Conservation (phyloP, 2,113 vertebrate species). For the Aplodontia rufa region DNA sequence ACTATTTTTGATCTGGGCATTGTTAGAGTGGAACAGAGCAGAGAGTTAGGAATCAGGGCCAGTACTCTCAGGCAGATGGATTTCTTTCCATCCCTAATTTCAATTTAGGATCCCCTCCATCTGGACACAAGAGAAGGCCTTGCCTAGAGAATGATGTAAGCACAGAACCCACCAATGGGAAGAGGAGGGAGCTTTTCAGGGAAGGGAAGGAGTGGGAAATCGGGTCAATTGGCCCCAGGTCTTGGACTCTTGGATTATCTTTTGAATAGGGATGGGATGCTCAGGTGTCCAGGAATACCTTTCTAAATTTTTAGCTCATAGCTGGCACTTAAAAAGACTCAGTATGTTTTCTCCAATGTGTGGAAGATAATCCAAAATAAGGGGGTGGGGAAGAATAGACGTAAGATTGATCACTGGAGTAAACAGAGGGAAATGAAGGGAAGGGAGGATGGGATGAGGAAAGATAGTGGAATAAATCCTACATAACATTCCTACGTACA, state of each 20-base stretch:
- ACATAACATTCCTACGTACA: no score
- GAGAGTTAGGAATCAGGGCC: not conserved
- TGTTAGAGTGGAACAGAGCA: not conserved
- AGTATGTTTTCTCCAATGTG: no score
- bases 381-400: no score
- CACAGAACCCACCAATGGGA: not conserved
- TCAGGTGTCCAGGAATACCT: not conserved
- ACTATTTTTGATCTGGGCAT: not conserved
- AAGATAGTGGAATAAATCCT: no score
- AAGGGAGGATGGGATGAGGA: no score
- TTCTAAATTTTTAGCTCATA: not conserved
- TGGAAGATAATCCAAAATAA: no score
- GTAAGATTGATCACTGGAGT: no score
- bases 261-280: not conserved
- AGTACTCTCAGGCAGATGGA: not conserved
- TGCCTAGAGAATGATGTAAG: not conserved
- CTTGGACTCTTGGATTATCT: not conserved
- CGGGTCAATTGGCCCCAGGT: not conserved
- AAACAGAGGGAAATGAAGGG: no score
- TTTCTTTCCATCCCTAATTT: not conserved
- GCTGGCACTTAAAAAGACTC: no score
- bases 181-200: accelerated
- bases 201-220: not conserved
- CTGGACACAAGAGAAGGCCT: not conserved
- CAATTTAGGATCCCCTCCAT: not conserved